Evolutionary conservation across 2,113 vertebrate species (phyloP).

Genomic region (Budorcas taxicolor): DNA sequence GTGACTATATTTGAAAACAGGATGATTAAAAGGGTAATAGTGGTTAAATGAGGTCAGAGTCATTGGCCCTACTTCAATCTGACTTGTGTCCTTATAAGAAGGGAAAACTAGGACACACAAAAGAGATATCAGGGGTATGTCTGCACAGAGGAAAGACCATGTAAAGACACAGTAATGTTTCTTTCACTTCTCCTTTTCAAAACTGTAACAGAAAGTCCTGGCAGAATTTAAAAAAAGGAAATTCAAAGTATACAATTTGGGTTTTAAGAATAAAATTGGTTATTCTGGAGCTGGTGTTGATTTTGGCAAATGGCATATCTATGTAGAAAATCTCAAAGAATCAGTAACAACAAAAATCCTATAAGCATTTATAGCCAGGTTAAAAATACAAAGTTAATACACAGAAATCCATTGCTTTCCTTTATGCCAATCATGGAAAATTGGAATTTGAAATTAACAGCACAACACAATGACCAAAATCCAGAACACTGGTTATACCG

Average conservation of each 20-base stretch:
- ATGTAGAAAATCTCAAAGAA: neutral
- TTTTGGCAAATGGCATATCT: neutral
- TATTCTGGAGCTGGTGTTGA: neutral
- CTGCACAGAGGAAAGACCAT: neutral
- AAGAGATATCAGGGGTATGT: neutral
- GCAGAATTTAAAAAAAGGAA: neutral
- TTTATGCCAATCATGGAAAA: neutral
- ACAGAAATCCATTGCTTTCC: neutral
- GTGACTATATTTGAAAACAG: neutral
- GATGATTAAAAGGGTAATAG: neutral
- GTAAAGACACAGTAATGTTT: neutral
- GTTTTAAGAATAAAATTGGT: neutral
- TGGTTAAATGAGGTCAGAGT: neutral
- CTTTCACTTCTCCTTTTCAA: neutral
- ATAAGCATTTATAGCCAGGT: neutral
- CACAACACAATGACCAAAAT: neutral
- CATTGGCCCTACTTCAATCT: neutral
- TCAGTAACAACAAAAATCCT: neutral
- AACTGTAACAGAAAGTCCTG: neutral
- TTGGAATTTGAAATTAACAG: neutral
- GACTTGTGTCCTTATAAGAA: neutral
- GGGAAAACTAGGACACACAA: neutral
- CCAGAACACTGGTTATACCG: neutral
- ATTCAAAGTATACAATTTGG: neutral
- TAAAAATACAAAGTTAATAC: neutral